A percentile compares a stretch with the other conserved stretches of the same genome.
Conservation (phyloP, 1,140 invertebrate species). For the Nautilus pompilius region DNA sequence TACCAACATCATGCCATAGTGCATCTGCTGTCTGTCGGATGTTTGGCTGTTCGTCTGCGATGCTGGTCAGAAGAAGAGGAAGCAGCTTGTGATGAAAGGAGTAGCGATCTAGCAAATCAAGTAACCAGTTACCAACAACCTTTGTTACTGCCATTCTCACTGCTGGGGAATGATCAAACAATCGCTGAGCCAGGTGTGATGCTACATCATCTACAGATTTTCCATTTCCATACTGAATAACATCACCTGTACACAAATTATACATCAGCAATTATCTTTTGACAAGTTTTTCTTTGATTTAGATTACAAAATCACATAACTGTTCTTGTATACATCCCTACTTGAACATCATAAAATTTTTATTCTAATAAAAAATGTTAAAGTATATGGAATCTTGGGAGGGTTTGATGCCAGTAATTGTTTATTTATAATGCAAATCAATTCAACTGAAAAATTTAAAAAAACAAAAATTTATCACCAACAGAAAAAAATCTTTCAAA, state of each 20-base stretch:
- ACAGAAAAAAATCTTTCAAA: too few species aligned
- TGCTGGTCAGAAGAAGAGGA: constrained; percentile 71
- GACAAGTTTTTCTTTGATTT: too few species aligned
- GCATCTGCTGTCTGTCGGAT: constrained; percentile 61
- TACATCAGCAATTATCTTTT: background rate
- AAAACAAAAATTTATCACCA: too few species aligned
- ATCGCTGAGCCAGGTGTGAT: constrained; percentile 68
- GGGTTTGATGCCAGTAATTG: too few species aligned
- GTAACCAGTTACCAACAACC: constrained; percentile 67
- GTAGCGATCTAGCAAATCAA: constrained; percentile 71
- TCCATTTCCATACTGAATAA: constrained; percentile 63
- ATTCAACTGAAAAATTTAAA: too few species aligned
- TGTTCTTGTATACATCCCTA: too few species aligned
- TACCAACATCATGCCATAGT: constrained; percentile 69
- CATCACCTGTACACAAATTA: constrained; percentile 54
- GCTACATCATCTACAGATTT: constrained; percentile 64
- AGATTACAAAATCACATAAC: too few species aligned
- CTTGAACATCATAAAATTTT: too few species aligned
- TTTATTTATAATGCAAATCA: too few species aligned
- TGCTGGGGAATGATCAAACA: constrained; percentile 71
- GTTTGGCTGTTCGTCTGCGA: constrained; percentile 69
- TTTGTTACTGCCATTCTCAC: constrained; percentile 68
- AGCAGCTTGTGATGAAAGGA: constrained; percentile 74
- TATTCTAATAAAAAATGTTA: too few species aligned
- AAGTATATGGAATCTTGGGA: too few species aligned